phyloP scores from a whole-genome alignment of 64 coral and sea anemone species.

The Orbicella faveolata region DNA sequence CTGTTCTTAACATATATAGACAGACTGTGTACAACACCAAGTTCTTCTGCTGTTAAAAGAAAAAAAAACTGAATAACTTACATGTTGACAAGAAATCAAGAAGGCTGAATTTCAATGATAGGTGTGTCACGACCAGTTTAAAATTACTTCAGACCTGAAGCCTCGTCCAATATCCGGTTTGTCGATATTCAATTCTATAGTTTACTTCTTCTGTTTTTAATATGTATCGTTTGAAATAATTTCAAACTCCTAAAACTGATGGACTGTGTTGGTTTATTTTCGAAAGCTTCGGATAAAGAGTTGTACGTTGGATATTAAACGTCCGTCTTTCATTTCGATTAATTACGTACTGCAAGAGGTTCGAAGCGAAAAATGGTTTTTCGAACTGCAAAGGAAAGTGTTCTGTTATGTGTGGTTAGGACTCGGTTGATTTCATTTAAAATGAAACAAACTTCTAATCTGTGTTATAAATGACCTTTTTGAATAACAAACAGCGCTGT shows the following conservation, averaged over 20 bases:
- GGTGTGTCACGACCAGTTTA: neutral
- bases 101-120: neutral
- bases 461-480: neutral
- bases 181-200: neutral
- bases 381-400: no score
- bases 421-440: neutral
- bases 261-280: neutral
- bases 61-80: neutral
- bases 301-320: neutral
- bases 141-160: neutral
- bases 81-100: neutral
- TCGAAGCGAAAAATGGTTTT: no score
- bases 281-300: neutral
- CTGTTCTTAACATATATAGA: no score
- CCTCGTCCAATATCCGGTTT: neutral
- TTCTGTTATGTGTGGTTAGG: neutral
- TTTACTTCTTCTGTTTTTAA: neutral
- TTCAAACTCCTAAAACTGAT: neutral
- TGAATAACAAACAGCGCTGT: neutral
- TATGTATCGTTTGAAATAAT: neutral
- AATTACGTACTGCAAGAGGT: no score
- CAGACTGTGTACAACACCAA: no score
- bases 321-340: neutral
- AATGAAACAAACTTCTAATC: neutral
- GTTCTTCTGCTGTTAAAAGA: no score